Base-by-base conservation (phyloP, 2,888 invertebrate genomes). In the Liopterus haemorrhoidalis region DNA sequence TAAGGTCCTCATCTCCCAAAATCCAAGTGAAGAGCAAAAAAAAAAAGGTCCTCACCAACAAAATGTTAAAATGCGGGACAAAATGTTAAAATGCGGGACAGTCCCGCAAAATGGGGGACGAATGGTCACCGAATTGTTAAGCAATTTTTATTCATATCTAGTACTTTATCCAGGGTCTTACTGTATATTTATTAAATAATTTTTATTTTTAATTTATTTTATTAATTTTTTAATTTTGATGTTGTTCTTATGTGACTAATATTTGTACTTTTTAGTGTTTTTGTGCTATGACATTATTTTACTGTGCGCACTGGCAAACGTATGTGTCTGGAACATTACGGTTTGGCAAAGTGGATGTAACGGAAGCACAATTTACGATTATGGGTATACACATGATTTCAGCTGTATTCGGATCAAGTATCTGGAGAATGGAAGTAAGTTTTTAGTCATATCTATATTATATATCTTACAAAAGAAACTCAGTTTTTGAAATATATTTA, bases 271-370 rank as follows among this genome's bases (percentile, higher is more conserved):
- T 75, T 22, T 80, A 94, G 78, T 91, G 92, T 67, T 89, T 96
- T 67, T 84, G 90, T 69, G 93, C 94, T 19, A 88, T 94, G 74
- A 85, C 91, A 21, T 72, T 97, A 53, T 99, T 97, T 73, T 99
- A 99, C 71, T 91, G 91, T 69, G 97, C 99, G 14, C 99, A 99
- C 70, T 99, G 99, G 99, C 96, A 97, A 67, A 95, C 97, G 0
- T 99, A 99, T 70, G 96, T 97, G 27, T 95, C 97, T 50, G 97
- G 93, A 33, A 91, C 90, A 18, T 72, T 93, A 56, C 78, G 82
- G 57, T 90, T 94, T 72, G 93, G 93, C 38, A 82, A 79, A 68
- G 75, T 99, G 56, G 99, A 99, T 75, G 99, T 99, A 20, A 99
- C 97, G 0, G 99, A 99, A 72, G 96, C 95, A 4, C 99, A 99